phyloP scores from a whole-genome alignment of 2,113 vertebrate species.

The Odontesthes bonariensis region DNA sequence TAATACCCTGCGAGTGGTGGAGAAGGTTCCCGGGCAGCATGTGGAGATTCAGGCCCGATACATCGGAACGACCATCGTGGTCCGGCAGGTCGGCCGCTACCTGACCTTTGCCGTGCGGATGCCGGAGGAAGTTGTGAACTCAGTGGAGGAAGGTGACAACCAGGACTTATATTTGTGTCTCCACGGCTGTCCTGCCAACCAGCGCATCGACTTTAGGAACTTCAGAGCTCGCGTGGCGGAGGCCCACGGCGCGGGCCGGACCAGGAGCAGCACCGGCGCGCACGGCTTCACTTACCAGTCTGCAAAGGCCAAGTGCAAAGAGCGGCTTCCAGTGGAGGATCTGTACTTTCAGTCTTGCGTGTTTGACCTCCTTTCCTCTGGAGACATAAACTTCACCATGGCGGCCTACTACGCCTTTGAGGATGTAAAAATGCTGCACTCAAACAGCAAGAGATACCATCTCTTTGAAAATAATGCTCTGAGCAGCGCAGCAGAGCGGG shows the following conservation, averaged over 20 bases:
- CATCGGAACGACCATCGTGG: slow-evolving; percentile 96
- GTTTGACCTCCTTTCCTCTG: slow-evolving; percentile 95
- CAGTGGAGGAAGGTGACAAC: slow-evolving; percentile 91
- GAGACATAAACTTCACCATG: slow-evolving; percentile 96
- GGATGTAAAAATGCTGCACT: slow-evolving; percentile 95
- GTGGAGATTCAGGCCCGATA: slow-evolving; percentile 97
- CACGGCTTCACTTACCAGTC: slow-evolving; percentile 88
- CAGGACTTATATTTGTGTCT: slow-evolving; percentile 97
- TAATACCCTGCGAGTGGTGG: slow-evolving; percentile 91
- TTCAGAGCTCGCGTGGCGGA: slow-evolving; percentile 77
- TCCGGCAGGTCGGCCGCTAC: slow-evolving; percentile 95
- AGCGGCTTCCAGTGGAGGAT: slow-evolving; percentile 95
- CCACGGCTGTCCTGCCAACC: slow-evolving; percentile 91
- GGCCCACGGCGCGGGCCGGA: slow-evolving; percentile 54
- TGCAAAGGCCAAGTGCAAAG: slow-evolving; percentile 91
- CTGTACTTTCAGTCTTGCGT: slow-evolving; percentile 97
- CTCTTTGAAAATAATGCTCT: slow-evolving; percentile 88
- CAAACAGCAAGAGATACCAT: slow-evolving; percentile 92
- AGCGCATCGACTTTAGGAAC: slow-evolving; percentile 92
- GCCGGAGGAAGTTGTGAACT: slow-evolving; percentile 94
- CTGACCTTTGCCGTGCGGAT: slow-evolving; percentile 95
- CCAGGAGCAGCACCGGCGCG: slow-evolving; percentile 49
- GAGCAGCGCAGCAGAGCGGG: slow-evolving; percentile 5
- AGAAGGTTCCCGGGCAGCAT: slow-evolving; percentile 94
- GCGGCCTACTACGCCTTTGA: slow-evolving; percentile 98